Conservation (phyloP, 2,113 vertebrate species). For the Oxyruncus cristatus region DNA sequence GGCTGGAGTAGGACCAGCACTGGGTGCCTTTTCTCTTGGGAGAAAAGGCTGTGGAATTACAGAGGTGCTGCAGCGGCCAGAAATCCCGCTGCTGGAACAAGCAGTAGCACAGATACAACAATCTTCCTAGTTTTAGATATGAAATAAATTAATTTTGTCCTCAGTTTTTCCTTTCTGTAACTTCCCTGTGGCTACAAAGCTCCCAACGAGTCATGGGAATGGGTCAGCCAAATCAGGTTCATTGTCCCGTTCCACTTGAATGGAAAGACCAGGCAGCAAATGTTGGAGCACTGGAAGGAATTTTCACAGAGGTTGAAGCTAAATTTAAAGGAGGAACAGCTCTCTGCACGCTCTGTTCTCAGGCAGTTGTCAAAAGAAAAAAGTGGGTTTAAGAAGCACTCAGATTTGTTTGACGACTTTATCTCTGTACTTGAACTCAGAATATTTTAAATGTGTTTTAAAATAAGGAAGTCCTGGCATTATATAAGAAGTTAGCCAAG, state of each 20-base stretch:
- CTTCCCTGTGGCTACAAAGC: background rate
- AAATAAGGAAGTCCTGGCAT: background rate
- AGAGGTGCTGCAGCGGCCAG: background rate
- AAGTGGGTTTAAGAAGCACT: background rate
- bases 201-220: background rate
- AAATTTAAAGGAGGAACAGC: constrained; percentile 3
- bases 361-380: constrained; percentile 32
- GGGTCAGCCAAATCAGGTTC: background rate
- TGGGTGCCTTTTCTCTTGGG: background rate
- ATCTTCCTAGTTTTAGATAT: too few relatives aligned
- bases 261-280: background rate
- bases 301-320: background rate
- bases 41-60: background rate
- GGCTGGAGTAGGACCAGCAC: background rate
- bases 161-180: background rate
- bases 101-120: rapidly evolving
- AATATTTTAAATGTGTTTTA: background rate
- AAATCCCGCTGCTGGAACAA: background rate
- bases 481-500: background rate
- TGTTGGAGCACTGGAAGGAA: background rate
- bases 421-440: background rate
- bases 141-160: background rate
- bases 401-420: constrained; percentile 26
- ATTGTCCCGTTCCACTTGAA: background rate
- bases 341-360: background rate